Conservation (phyloP, 2,888 invertebrate species). For the Enchytraeus crypticus region DNA sequence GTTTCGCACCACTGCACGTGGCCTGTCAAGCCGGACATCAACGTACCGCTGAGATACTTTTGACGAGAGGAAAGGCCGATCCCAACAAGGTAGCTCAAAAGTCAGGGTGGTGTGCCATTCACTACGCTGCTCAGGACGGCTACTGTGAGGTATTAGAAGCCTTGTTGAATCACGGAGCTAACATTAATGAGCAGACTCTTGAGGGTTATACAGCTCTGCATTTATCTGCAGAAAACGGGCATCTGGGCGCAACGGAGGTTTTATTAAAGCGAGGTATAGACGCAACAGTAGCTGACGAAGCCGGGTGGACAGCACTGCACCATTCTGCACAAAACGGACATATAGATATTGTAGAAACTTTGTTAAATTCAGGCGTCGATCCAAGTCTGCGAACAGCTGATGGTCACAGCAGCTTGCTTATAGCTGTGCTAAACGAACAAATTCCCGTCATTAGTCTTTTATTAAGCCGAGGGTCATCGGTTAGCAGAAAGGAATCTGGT, state of each 20-base stretch:
- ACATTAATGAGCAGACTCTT: constrained; percentile 14
- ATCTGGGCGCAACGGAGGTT: constrained; percentile 20
- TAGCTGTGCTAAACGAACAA: constrained; percentile 27
- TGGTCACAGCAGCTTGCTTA: constrained; percentile 25
- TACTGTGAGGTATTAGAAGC: constrained; percentile 15
- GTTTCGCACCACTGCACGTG: constrained; percentile 28
- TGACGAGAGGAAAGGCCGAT: constrained; percentile 15
- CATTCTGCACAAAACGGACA: constrained; percentile 30
- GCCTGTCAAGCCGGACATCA: constrained; percentile 27
- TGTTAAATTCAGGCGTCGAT: constrained; percentile 17
- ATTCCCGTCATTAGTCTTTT: constrained; percentile 21
- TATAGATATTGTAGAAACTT: constrained; percentile 11
- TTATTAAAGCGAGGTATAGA: constrained; percentile 17
- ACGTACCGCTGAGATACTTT: constrained; percentile 19
- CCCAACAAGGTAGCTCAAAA: constrained; percentile 16
- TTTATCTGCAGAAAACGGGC: constrained; percentile 27
- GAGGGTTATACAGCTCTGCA: constrained; percentile 29
- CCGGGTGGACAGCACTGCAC: constrained; percentile 26
- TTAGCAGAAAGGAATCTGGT: constrained; percentile 18
- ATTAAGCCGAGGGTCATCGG: constrained; percentile 19
- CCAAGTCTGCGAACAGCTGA: constrained; percentile 23
- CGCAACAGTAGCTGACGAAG: constrained; percentile 8
- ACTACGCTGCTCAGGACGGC: constrained; percentile 25
- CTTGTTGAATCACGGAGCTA: constrained; percentile 20
- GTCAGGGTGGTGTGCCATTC: constrained; percentile 23